A percentile compares a stretch with the other conserved stretches of the same genome.
Conservation (phyloP, 92 coral and sea anemone genomes). For the Zoanthus sociatus region DNA sequence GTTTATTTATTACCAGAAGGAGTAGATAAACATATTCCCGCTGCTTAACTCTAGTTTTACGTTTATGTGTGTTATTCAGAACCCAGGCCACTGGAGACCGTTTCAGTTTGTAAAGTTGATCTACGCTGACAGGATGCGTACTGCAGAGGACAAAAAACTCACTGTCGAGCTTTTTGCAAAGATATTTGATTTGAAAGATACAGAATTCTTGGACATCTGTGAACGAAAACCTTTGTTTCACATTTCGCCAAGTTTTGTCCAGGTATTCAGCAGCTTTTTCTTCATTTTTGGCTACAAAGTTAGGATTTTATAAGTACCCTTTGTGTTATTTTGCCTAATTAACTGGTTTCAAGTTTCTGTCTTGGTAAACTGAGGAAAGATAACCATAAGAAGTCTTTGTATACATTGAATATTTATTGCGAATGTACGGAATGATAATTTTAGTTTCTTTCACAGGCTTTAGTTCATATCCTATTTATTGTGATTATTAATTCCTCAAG, state of each 20-base stretch:
- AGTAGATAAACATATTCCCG: background rate
- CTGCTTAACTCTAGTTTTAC: background rate
- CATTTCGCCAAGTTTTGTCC: conserved; percentile 83
- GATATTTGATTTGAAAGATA: conserved; percentile 61
- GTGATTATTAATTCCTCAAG: too few species aligned
- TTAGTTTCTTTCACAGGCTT: too few species aligned
- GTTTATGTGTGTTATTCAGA: conserved; percentile 38
- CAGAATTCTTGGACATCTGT: conserved; percentile 28
- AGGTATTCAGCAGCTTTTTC: conserved; percentile 59
- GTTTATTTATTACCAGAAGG: background rate
- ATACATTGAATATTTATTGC: too few species aligned
- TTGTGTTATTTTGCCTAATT: too few species aligned
- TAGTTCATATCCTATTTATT: too few species aligned
- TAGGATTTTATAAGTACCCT: background rate
- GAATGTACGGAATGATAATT: too few species aligned
- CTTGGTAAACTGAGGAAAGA: too few species aligned
- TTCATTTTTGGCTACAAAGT: background rate
- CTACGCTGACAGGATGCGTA: conserved; percentile 93
- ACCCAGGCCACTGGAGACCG: conserved; percentile 73
- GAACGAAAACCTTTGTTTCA: conserved; percentile 66
- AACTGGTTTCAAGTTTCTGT: too few species aligned
- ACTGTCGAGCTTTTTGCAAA: conserved; percentile 57
- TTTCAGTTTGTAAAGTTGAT: conserved; percentile 85
- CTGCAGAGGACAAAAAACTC: conserved; percentile 74
- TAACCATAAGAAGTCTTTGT: too few species aligned